Conservation (phyloP, 1,140 invertebrate species). For the Neodiprion lecontei region DNA sequence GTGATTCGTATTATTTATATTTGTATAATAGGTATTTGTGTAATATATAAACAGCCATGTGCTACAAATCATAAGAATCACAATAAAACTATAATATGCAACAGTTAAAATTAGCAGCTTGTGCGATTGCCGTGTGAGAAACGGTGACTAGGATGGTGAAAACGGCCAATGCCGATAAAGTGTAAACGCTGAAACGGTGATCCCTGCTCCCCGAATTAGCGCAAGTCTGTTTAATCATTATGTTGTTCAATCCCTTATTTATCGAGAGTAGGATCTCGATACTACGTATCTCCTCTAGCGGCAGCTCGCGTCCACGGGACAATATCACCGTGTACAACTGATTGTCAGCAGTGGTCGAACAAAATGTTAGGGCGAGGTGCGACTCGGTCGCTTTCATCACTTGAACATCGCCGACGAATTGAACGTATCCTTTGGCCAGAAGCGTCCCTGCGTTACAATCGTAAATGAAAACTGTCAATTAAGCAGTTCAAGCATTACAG, state of each 20-base stretch:
- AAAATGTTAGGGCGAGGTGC: constrained; percentile 78
- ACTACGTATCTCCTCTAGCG: constrained; percentile 64
- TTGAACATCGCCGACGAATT: constrained; percentile 75
- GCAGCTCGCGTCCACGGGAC: constrained; percentile 66
- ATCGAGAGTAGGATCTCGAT: constrained; percentile 69
- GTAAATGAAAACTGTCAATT: too few relatives aligned
- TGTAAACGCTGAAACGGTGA: too few relatives aligned
- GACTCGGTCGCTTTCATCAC: constrained; percentile 78
- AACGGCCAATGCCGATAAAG: too few relatives aligned
- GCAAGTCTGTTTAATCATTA: constrained; percentile 49
- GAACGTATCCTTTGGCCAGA: constrained; percentile 62
- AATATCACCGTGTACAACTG: constrained; percentile 74
- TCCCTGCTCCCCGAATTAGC: constrained; percentile 32
- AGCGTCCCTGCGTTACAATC: constrained; percentile 47
- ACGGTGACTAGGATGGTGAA: too few relatives aligned
- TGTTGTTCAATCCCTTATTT: constrained; percentile 61
- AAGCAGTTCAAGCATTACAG: too few relatives aligned
- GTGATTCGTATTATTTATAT: too few relatives aligned
- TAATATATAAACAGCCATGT: too few relatives aligned
- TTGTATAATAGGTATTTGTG: too few relatives aligned
- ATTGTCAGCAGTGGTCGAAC: constrained; percentile 66
- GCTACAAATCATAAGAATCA: too few relatives aligned
- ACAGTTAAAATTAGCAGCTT: too few relatives aligned
- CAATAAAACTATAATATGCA: too few relatives aligned
- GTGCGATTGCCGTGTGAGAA: too few relatives aligned